Evolutionary conservation across 2,797 vertebrate species (phyloP).

Genomic region (Semaprochilodus insignis): DNA sequence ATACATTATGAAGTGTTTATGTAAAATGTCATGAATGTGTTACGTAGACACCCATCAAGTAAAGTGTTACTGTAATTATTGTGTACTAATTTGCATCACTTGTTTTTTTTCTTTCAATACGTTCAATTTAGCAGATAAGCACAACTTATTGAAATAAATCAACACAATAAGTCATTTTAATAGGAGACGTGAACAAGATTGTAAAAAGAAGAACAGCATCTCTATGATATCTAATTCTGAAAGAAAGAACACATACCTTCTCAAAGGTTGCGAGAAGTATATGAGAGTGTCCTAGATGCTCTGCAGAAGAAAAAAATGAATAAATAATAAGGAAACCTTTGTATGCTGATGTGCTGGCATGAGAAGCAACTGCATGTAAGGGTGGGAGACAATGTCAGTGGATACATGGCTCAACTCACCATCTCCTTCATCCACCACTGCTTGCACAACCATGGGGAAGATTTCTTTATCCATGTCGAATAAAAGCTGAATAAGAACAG

Average conservation of each 20-base stretch:
- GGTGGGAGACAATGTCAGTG: not conserved
- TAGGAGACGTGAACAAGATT: too few relatives aligned
- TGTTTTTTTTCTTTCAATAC: too few relatives aligned
- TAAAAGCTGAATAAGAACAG: conserved; percentile 79
- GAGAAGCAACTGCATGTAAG: not conserved
- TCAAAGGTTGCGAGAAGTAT: conserved; percentile 96
- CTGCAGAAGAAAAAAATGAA: conserved; percentile 77
- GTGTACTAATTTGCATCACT: not conserved
- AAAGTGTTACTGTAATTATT: not conserved
- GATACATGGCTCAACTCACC: conserved; percentile 73
- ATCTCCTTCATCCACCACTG: conserved; percentile 94
- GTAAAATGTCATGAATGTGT: too few relatives aligned
- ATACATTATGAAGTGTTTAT: too few relatives aligned
- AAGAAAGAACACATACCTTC: conserved; percentile 80
- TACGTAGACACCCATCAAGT: too few relatives aligned
- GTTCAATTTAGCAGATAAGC: not conserved
- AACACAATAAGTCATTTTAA: too few relatives aligned
- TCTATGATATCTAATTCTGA: not conserved
- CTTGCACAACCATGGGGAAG: conserved; percentile 96
- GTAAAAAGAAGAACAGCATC: not conserved
- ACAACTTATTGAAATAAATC: too few relatives aligned
- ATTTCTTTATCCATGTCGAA: conserved; percentile 95
- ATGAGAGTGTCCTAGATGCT: conserved; percentile 93
- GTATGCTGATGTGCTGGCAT: not conserved
- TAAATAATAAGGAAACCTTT: not conserved